Evolutionary conservation across 2,888 invertebrate species (phyloP), one percentile per base, ranked within the genome.

Genomic region (Drosophila maculinotata): DNA sequence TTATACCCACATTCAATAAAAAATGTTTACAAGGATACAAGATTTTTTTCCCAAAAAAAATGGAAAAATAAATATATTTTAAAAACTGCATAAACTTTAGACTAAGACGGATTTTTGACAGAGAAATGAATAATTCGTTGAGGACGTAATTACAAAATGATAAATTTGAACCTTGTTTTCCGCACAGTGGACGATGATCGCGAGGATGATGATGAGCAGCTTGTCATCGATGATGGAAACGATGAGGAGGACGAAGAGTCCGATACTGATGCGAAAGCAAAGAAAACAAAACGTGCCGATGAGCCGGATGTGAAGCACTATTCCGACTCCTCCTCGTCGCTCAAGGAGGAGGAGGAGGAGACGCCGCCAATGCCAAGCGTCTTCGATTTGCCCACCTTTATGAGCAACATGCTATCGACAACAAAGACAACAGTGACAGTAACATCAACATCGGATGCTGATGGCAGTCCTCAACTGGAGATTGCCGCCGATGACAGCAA

Each of bases 181-280:
- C 20, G 20, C 20, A 3, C 47, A 90, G 94, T 93, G 53, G 93
- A 93, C 75, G 93, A 93, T 52, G 94, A 94, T 81, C 80, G 57
- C 1, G 93, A 93, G 59, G 92, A 91, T 35, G 79, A 73, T 71
- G 93, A 93, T 58, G 93, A 93, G 89, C 90, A 90, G 66, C 70
- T 90, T 65, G 85, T 91, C 52, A 82, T 91, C 45, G 89, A 90
- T 68, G 89, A 91, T 74, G 90, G 89, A 56, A 89, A 90, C 47
- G 80, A 62, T 44, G 90, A 90, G 30, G 72, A 72, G 0, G 64
- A 83, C 17, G 75, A 78, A 0, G 72, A 67, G 0, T 51, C 59
- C 54, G 90, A 90, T 10, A 42, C 81, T 10, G 69, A 66, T 3
- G 62, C 41, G 35, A 69, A 71, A 15, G 14, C 30, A 9, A 69